Percentiles rank a stretch among this genome's conserved stretches.
Conservation (phyloP, 1,140 invertebrate genomes). For the Mactra quadrangularis region DNA sequence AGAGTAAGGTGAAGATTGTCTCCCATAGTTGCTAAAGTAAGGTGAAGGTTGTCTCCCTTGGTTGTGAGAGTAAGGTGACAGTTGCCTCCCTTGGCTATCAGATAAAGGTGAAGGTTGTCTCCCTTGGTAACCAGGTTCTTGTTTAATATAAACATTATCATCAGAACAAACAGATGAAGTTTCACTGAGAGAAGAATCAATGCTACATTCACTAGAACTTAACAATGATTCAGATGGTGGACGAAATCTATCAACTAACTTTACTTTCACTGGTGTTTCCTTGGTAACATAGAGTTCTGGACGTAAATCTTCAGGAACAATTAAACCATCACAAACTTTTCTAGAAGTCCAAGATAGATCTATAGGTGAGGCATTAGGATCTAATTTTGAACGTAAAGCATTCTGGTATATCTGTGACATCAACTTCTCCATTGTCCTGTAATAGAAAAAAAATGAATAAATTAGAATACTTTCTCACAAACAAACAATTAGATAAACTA, state of each 20-base stretch:
- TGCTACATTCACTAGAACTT: neutral
- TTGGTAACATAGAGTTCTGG: neutral
- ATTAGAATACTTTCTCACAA: too few relatives aligned
- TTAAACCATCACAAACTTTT: slow-evolving; percentile 37
- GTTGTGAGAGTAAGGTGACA: too few relatives aligned
- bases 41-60: too few relatives aligned
- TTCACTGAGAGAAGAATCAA: neutral
- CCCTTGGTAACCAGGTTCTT: neutral
- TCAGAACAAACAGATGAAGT: slow-evolving; percentile 1
- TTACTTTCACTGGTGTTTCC: neutral
- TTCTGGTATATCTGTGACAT: slow-evolving; percentile 42
- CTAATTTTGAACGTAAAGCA: neutral
- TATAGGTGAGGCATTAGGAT: neutral
- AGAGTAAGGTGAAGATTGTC: too few relatives aligned
- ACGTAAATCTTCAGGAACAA: slow-evolving; percentile 31
- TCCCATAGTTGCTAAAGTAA: neutral
- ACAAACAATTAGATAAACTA: too few relatives aligned
- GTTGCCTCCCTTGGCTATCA: too few relatives aligned
- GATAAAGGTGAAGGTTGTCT: neutral
- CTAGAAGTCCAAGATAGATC: slow-evolving; percentile 7
- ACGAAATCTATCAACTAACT: neutral
- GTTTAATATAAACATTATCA: slow-evolving; percentile 40
- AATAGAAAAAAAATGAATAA: neutral
- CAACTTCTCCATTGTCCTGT: slow-evolving; percentile 31
- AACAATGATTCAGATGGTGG: neutral